These are phyloP conservation scores for Thereva unica DNA, from an alignment of 2,888 invertebrate species.

Conservation along the genomic window DNA sequence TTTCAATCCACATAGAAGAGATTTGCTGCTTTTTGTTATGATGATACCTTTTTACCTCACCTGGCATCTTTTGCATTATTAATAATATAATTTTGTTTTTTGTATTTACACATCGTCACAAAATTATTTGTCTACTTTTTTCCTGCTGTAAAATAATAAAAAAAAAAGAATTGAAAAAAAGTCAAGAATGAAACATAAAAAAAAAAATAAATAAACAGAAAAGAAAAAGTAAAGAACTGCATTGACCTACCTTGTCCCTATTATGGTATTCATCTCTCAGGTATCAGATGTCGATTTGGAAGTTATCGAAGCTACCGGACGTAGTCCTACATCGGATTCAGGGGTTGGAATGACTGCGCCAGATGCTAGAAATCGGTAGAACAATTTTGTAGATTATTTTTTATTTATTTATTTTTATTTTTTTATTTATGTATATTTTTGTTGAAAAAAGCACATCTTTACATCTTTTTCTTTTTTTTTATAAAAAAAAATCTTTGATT, in stretches of 20 bases:
- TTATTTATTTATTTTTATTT: no score
- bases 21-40: no score
- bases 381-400: slow-evolving; percentile 14
- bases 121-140: slow-evolving; percentile 7
- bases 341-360: slow-evolving; percentile 89
- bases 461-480: slow-evolving; percentile 15
- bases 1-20: no score
- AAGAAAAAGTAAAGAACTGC: no score
- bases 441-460: neutral
- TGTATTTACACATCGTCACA: slow-evolving; percentile 1
- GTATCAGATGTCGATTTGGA: slow-evolving; percentile 59
- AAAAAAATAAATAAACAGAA: neutral
- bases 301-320: slow-evolving; percentile 64
- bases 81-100: no score
- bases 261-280: slow-evolving; percentile 47
- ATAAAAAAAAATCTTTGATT: slow-evolving; percentile 3
- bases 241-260: neutral
- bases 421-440: no score
- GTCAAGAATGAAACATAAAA: neutral
- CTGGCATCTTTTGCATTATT: no score
- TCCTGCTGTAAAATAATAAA: neutral
- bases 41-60: no score
- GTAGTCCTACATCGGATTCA: slow-evolving; percentile 92
- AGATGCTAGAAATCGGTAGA: slow-evolving; percentile 72
- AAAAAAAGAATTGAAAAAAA: neutral